Evolutionary conservation across 1,140 invertebrate species (phyloP), one percentile per base, ranked within the genome.

Genomic region (Triops longicaudatus): DNA sequence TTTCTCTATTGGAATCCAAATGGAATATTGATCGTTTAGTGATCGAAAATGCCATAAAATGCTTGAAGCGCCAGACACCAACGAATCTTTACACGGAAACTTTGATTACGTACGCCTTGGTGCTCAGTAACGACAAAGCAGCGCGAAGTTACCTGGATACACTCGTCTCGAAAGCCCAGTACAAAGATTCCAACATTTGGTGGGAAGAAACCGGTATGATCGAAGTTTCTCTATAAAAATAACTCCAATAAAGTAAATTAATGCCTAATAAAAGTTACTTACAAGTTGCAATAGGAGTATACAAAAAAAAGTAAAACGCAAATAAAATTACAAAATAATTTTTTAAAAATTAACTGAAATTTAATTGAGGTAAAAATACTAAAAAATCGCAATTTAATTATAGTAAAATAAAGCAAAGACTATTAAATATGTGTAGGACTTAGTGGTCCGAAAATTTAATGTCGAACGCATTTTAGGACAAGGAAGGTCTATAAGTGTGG

Each of bases 1-100:
- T 89, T 1, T 86, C 90, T 0, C 85, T 91, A 1, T 79, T 91
- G 1, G 89, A 91, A 79, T 88, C 88, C 17, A 22, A 77, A 22
- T 63, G 44, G 44, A 22, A 63, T 5, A 63, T 63, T 22, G 14
- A 63, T 17, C 14, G 44, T 12, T 63, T 22, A 63, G 44, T 63
- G 14, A 63, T 63, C n/a, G 44, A 63, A 9, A 63, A 73, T 17
- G 41, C 75, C 10, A n/a, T 4, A 12, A 73, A 77, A 17, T 43
- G 27, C 12, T 37, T 41, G 31, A 28, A 44, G 11, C 6, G n/a
- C 17, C 43, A 75, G 26, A 75, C 26, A 4, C 27, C 17, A 27
- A 26, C 26, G 41, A 73, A 77, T 44, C 9, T 78, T 3, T 78
- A 73, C 74, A 75, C 74, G 26, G 27, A 37, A 42, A 84, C 88